phyloP scores from a whole-genome alignment of 2,113 vertebrate species.

The Zosterops pallidus region DNA sequence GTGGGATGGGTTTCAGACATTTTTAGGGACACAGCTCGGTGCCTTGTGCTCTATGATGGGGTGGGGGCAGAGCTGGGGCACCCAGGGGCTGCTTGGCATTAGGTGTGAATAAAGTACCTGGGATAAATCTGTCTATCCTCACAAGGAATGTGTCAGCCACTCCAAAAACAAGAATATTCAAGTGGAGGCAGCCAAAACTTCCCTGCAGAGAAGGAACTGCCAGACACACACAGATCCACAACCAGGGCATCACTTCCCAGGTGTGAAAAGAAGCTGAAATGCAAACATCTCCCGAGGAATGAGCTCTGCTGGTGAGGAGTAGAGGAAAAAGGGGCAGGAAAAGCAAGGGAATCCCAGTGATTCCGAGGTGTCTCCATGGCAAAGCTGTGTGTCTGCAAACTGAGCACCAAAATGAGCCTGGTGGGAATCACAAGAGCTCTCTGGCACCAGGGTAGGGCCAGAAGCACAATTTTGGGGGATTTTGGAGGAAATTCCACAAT shows the following conservation, averaged over 20 bases:
- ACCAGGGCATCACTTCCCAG: not conserved
- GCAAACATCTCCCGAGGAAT: not conserved
- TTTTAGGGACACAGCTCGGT: not conserved
- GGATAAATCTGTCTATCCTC: not conserved
- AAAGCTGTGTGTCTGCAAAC: not conserved
- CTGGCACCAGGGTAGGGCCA: rapidly evolving
- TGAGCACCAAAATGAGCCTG: not conserved
- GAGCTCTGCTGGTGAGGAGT: not conserved
- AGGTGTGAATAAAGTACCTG: rapidly evolving
- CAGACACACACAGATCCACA: not conserved
- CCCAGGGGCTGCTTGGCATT: not conserved
- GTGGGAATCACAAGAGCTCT: not conserved
- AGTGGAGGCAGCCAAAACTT: not conserved
- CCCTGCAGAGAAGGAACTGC: not conserved
- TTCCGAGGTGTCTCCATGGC: not conserved
- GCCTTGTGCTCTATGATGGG: too few species aligned
- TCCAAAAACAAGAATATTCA: not conserved
- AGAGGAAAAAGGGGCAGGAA: not conserved
- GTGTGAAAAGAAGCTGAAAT: not conserved
- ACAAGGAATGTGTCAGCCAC: not conserved
- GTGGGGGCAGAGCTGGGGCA: not conserved
- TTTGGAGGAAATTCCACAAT: not conserved
- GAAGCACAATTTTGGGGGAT: rapidly evolving
- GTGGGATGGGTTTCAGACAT: rapidly evolving
- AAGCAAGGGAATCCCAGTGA: not conserved